Base-by-base conservation (phyloP, 2,113 vertebrate species). In the Bostrychus sinensis region DNA sequence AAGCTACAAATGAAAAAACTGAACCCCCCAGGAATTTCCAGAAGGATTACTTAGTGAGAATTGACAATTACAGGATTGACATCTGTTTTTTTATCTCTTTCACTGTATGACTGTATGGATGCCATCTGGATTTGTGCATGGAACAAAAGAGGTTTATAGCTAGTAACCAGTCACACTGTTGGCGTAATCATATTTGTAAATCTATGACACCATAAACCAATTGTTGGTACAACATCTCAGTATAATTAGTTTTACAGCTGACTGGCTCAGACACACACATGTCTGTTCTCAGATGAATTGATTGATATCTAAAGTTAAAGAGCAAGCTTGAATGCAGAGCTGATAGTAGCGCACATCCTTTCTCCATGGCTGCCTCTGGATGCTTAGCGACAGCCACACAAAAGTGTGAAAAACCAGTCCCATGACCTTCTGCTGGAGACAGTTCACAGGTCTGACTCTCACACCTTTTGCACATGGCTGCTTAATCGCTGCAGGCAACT, bases 401-500 rank as follows among this genome's bases (percentile, higher is more conserved):
- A 61, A 66, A 58, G 71, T 68, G 57, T 65, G 69, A 79, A 73
- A 82, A 83, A 79, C 62, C 50, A 43, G 66, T 64, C 69, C 70
- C 2, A 26, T 74, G 83, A 68, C 76, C 72, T 68, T 69, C 73
- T 62, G 68, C 56, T 16, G 30, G 72, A 73, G 58, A 77, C 42
- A 39, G 67, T 79, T 78, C 72, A 67, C 17, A 0, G 51, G 37
- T 65, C 54, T n/a, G 56, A 67, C 48, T 74, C 56, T 25, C 72
- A 77, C 64, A 20, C 37, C 62, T 41, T 36, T 39, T 38, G 59
- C 55, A 61, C 61, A 59, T 8, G 56, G 61, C 58, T 56, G 23
- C 75, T 83, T 84, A 68, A 80, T 88, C 72, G 80, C 84, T 28
- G 43, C 55, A 34, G 66, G 82, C 66, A 76, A 77, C 70, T n/a